Base-by-base conservation (phyloP, 1,140 invertebrate genomes). In the Fragariocoptes setiger region DNA sequence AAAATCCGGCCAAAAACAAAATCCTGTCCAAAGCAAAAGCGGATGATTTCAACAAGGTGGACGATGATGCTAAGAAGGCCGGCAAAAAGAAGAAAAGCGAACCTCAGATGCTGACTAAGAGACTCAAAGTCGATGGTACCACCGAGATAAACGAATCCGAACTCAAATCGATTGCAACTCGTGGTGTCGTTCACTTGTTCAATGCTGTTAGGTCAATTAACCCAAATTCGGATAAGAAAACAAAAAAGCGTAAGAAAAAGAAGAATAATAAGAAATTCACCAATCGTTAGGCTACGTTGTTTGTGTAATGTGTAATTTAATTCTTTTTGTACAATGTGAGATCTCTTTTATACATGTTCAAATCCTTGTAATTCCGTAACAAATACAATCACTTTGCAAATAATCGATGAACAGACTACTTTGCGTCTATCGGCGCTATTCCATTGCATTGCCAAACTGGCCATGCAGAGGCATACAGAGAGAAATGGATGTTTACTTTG, bases 401-500 rank as follows among this genome's bases (percentile, higher is more conserved):
- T 88, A 22, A 79, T 94, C 5, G 77, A 77, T 8, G 86, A 92
- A 19, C 90, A 63, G 0, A 99, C 88, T 13, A 97, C 85, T 1
- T 86, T 94, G 37, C 69, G 69, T 47, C 90, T 66, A 57, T 97
- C 88, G 2, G 92, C 90, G 50, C 92, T n/a, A n/a, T n/a, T n/a
- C n/a, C n/a, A n/a, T n/a, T n/a, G n/a, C n/a, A n/a, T n/a, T n/a
- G n/a, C n/a, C n/a, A n/a, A n/a, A n/a, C n/a, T n/a, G n/a, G n/a
- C n/a, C n/a, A n/a, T n/a, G n/a, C n/a, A n/a, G n/a, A n/a, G n/a
- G n/a, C n/a, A n/a, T n/a, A n/a, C n/a, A n/a, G n/a, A n/a, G n/a
- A n/a, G n/a, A n/a, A n/a, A n/a, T n/a, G n/a, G n/a, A n/a, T n/a
- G n/a, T n/a, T n/a, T n/a, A n/a, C n/a, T n/a, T n/a, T n/a, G n/a